Conservation (phyloP, 2,113 vertebrate genomes). For the Hiodon alosoides region DNA sequence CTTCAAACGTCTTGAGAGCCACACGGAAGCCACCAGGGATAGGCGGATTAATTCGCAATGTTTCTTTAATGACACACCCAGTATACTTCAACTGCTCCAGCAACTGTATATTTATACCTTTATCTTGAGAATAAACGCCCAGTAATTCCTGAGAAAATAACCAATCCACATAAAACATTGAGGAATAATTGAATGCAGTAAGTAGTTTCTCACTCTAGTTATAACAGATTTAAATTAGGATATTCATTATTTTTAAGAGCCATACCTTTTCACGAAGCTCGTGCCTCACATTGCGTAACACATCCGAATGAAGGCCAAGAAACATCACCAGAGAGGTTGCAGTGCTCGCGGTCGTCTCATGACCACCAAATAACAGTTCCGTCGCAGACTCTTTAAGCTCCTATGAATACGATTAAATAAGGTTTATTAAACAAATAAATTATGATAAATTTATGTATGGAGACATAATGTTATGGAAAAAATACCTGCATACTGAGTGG, state of each 20-base stretch:
- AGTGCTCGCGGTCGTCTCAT: constrained; percentile 91
- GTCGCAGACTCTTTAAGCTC: constrained; percentile 91
- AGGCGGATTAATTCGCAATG: constrained; percentile 85
- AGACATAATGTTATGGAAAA: neutral
- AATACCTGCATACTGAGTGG: constrained; percentile 87
- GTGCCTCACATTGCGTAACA: constrained; percentile 74
- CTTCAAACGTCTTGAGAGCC: constrained; percentile 88
- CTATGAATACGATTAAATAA: constrained; percentile 46
- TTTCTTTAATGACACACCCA: constrained; percentile 91
- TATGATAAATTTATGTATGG: no score
- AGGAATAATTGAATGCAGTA: no score
- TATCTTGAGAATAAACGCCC: constrained; percentile 62
- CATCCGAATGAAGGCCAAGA: constrained; percentile 78
- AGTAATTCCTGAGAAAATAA: constrained; percentile 62
- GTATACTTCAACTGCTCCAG: constrained; percentile 86
- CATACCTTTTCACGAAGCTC: constrained; percentile 79
- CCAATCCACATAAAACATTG: no score
- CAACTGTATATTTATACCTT: constrained; percentile 70
- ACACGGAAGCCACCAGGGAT: constrained; percentile 93
- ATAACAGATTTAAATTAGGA: no score
- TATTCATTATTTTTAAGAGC: no score
- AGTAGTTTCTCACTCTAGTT: no score
- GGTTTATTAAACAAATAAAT: neutral
- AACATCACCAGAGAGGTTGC: constrained; percentile 89
- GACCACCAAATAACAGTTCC: constrained; percentile 89